A percentile compares a stretch with the other conserved stretches of the same genome.
phyloP scores from a whole-genome alignment of 2,797 vertebrate genomes.

The Simalia tracyae region DNA sequence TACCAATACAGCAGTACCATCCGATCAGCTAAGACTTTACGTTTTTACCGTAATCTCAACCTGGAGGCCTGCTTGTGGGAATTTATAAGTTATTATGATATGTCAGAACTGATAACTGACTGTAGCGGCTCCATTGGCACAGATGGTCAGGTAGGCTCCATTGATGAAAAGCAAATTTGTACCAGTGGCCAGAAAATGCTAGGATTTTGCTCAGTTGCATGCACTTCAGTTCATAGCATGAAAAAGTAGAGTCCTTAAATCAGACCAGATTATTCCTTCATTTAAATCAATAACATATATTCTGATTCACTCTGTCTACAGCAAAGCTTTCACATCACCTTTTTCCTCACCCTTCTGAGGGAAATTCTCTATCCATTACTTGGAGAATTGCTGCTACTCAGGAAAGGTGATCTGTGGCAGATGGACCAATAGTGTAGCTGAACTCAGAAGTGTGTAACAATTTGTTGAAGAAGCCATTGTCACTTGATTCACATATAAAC shows the following conservation, averaged over 20 bases:
- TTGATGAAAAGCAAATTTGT: neutral
- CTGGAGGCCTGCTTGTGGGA: slow-evolving; percentile 86
- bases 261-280: neutral
- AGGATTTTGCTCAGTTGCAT: neutral
- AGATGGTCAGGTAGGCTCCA: slow-evolving; percentile 78
- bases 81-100: slow-evolving; percentile 84
- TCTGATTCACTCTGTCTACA: neutral
- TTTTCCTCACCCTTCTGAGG: neutral
- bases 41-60: slow-evolving; percentile 86
- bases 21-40: slow-evolving; percentile 79
- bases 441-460: neutral
- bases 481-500: neutral
- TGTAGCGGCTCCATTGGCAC: slow-evolving; percentile 83
- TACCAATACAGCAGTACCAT: slow-evolving; percentile 79
- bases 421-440: neutral
- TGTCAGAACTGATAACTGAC: slow-evolving; percentile 82
- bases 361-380: neutral
- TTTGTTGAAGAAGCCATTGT: neutral
- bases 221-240: neutral
- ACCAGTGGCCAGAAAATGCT: neutral
- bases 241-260: neutral
- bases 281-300: neutral
- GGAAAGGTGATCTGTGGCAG: neutral
- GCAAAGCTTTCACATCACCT: neutral
- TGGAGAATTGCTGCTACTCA: neutral